These are phyloP conservation scores for Copidosoma floridanum DNA, from an alignment of 1,140 invertebrate genomes.

Conservation along the genomic window DNA sequence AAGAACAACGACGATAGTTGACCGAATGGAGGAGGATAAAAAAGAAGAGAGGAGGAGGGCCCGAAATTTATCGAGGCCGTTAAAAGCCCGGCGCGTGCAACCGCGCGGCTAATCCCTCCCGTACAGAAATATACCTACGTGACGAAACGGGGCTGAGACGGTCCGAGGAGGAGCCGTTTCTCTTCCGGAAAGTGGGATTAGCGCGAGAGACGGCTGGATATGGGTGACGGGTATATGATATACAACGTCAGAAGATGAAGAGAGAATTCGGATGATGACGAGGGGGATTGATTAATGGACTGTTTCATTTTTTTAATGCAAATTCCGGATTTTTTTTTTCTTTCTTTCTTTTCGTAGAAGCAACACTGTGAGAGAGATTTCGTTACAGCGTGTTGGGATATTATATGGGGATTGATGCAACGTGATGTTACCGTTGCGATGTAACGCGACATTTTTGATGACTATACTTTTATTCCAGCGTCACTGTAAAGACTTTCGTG, in stretches of 20 bases:
- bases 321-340: neutral
- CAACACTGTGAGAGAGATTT: too few species aligned
- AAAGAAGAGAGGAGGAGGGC: neutral
- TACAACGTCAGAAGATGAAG: conserved; percentile 18
- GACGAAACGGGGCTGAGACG: neutral
- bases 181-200: conserved; percentile 29
- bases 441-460: too few species aligned
- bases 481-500: too few species aligned
- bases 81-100: neutral
- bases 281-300: conserved; percentile 19
- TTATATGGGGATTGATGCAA: too few species aligned
- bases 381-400: too few species aligned
- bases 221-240: conserved; percentile 15
- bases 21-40: neutral
- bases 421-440: too few species aligned
- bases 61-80: conserved; percentile 13
- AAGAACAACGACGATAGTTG: neutral
- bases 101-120: neutral
- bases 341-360: neutral
- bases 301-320: conserved; percentile 22
- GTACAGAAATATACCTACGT: neutral
- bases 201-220: neutral
- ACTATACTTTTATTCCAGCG: too few species aligned
- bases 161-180: conserved; percentile 10
- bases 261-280: neutral